phyloP scores from a whole-genome alignment of 2,888 invertebrate genomes.

The Acronicta alni region DNA sequence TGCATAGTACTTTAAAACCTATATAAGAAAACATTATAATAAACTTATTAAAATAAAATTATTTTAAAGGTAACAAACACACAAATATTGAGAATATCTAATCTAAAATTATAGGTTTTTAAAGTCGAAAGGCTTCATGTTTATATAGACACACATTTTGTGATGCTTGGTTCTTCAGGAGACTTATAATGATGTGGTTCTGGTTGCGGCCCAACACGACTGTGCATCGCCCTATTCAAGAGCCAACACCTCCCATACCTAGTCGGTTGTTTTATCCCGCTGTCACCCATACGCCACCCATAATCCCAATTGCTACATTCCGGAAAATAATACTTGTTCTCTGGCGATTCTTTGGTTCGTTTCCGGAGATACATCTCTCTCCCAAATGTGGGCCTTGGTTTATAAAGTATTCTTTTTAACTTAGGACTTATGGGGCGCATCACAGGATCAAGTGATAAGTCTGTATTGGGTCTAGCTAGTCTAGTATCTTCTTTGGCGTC shows the following conservation, averaged over 20 bases:
- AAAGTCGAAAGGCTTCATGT: too few species aligned
- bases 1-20: constrained; percentile 8
- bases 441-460: constrained; percentile 62
- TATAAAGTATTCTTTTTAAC: constrained; percentile 60
- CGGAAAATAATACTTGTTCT: constrained; percentile 70
- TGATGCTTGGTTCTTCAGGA: constrained; percentile 53
- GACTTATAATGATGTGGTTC: constrained; percentile 69
- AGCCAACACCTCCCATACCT: constrained; percentile 65
- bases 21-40: constrained; percentile 3
- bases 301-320: constrained; percentile 67
- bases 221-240: constrained; percentile 61
- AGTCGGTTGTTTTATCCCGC: constrained; percentile 53
- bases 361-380: constrained; percentile 62
- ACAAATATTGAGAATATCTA: constrained; percentile 1
- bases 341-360: constrained; percentile 61
- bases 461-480: constrained; percentile 61
- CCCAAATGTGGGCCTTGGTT: constrained; percentile 66
- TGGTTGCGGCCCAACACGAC: constrained; percentile 68
- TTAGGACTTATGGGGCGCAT: constrained; percentile 71
- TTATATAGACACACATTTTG: constrained; percentile 44
- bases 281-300: constrained; percentile 72
- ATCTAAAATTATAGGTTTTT: neutral
- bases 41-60: constrained; percentile 12
- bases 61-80: constrained; percentile 4
- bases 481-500: constrained; percentile 66